Evolutionary conservation across 2,888 invertebrate species (phyloP).

Genomic region (Xanthorhoe designata): DNA sequence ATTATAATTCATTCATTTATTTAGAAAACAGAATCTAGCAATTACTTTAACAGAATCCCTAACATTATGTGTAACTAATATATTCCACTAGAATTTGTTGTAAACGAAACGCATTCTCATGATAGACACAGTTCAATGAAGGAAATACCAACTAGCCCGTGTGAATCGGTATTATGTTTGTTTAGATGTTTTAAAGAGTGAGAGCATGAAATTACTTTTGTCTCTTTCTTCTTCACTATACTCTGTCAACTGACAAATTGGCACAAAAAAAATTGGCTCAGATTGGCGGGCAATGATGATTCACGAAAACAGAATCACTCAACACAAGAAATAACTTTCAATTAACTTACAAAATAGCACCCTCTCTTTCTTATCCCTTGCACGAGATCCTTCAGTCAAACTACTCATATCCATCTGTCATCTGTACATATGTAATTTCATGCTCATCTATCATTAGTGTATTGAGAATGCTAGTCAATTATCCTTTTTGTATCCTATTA

Average conservation of each 20-base stretch:
- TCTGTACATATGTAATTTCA: conserved; percentile 76
- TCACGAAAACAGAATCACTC: conserved; percentile 7
- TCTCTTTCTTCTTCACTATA: conserved; percentile 46
- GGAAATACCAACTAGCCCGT: conserved; percentile 72
- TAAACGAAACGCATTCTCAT: conserved; percentile 76
- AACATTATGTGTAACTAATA: not conserved
- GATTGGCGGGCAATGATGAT: conserved; percentile 14
- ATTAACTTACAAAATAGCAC: conserved; percentile 25
- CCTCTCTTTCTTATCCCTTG: conserved; percentile 37
- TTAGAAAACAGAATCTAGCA: not conserved
- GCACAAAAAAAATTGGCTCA: conserved; percentile 14
- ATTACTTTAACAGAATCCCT: not conserved
- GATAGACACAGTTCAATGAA: conserved; percentile 45
- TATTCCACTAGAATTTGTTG: conserved; percentile 20
- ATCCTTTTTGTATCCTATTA: conserved; percentile 59
- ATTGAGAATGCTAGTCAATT: conserved; percentile 83
- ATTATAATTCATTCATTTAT: not conserved
- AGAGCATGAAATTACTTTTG: conserved; percentile 81
- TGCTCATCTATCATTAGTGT: conserved; percentile 80
- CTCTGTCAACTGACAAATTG: conserved; percentile 37
- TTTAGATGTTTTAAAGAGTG: conserved; percentile 67
- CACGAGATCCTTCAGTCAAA: conserved; percentile 42
- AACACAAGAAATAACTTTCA: conserved; percentile 8
- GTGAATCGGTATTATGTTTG: conserved; percentile 79
- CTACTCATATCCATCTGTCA: conserved; percentile 41